Percentiles rank a stretch among this genome's conserved stretches.
phyloP scores from a whole-genome alignment of 2,888 invertebrate genomes.

The Zelleria hepariella region DNA sequence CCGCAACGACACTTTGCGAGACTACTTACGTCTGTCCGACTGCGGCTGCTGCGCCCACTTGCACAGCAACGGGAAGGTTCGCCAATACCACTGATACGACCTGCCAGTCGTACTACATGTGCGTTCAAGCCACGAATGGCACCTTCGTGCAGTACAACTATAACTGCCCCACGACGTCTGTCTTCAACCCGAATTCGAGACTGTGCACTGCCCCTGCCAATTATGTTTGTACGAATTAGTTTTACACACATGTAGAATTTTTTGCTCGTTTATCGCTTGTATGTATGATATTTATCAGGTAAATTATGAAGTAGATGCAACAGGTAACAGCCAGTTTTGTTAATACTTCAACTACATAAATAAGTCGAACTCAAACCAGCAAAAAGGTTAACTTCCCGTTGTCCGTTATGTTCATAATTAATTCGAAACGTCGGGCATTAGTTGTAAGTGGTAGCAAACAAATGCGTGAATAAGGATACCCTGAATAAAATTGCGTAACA shows the following conservation, averaged over 20 bases:
- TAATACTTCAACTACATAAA: too few relatives aligned
- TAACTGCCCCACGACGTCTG: conserved; percentile 51
- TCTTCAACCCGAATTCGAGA: conserved; percentile 43
- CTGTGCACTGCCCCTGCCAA: conserved; percentile 49
- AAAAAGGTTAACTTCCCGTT: too few relatives aligned
- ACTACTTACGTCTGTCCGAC: conserved; percentile 34
- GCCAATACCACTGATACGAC: conserved; percentile 44
- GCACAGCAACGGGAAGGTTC: conserved; percentile 47
- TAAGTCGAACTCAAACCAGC: too few relatives aligned
- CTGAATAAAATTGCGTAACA: not conserved
- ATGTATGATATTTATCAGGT: not conserved
- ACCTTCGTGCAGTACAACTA: conserved; percentile 39
- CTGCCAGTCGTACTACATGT: conserved; percentile 51
- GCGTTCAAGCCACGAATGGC: conserved; percentile 34
- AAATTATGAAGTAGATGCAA: not conserved
- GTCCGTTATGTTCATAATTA: too few relatives aligned
- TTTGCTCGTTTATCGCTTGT: not conserved
- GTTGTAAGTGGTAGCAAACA: not conserved
- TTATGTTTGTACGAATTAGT: conserved; percentile 38
- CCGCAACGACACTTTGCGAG: conserved; percentile 46
- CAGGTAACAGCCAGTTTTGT: not conserved
- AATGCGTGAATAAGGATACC: not conserved
- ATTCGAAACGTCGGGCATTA: too few relatives aligned
- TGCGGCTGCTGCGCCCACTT: conserved; percentile 27
- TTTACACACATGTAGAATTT: not conserved